Evolutionary conservation across 2,888 invertebrate genomes (phyloP).

Genomic region (Liodrosophila aerea): DNA sequence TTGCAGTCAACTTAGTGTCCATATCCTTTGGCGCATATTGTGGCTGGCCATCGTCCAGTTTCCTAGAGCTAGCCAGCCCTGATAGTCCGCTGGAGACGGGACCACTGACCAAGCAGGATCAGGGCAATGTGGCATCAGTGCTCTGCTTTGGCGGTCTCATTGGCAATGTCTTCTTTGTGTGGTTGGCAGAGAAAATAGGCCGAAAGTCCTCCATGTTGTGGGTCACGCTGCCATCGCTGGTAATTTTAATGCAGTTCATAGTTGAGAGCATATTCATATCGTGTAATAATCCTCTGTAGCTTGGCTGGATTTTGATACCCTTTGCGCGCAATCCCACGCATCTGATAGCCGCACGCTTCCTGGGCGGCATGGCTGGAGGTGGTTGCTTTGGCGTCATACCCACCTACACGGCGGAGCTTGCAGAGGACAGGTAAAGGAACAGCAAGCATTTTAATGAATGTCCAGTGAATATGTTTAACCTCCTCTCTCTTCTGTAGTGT

Average conservation of each 20-base stretch:
- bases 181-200: slow-evolving; percentile 79
- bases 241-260: slow-evolving; percentile 33
- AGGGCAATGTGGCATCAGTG: slow-evolving; percentile 80
- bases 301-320: slow-evolving; percentile 77
- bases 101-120: slow-evolving; percentile 70
- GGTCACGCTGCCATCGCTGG: slow-evolving; percentile 75
- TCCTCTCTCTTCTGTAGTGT: slow-evolving; percentile 54
- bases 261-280: neutral
- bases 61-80: slow-evolving; percentile 72
- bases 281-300: slow-evolving; percentile 40
- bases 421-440: slow-evolving; percentile 73
- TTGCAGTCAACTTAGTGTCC: slow-evolving; percentile 69
- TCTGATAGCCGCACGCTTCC: slow-evolving; percentile 66
- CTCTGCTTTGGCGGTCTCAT: slow-evolving; percentile 78
- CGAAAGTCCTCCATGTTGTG: slow-evolving; percentile 70
- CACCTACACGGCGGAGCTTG: slow-evolving; percentile 78
- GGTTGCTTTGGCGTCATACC: slow-evolving; percentile 77
- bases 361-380: slow-evolving; percentile 78
- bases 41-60: slow-evolving; percentile 81
- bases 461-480: neutral
- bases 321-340: slow-evolving; percentile 69
- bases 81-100: slow-evolving; percentile 76
- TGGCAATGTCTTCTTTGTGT: slow-evolving; percentile 79
- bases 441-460: neutral
- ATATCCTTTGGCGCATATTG: slow-evolving; percentile 78